These are phyloP conservation scores for Drosophila punjabiensis DNA, from an alignment of 1,140 invertebrate species.

Conservation along the genomic window DNA sequence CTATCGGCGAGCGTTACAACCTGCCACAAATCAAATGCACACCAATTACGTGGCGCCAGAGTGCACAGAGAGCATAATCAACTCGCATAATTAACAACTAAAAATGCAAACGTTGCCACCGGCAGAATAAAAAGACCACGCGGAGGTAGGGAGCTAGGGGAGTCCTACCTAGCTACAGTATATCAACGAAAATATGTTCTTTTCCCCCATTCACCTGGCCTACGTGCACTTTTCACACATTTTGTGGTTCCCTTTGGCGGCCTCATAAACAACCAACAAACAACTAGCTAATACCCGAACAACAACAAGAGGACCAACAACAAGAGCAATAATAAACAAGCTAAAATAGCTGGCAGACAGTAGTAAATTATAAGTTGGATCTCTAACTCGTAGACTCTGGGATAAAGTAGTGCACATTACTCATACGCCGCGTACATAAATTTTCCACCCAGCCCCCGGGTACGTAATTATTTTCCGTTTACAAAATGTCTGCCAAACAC, in stretches of 20 bases:
- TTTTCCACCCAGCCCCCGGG: conserved; percentile 59
- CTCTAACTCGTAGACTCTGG: conserved; percentile 56
- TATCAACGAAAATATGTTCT: conserved; percentile 77
- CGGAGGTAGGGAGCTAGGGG: neutral
- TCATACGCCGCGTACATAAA: conserved; percentile 78
- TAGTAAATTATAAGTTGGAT: conserved; percentile 80
- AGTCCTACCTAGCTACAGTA: conserved; percentile 12
- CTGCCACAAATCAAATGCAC: conserved; percentile 81
- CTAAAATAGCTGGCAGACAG: conserved; percentile 77
- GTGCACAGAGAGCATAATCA: conserved; percentile 79
- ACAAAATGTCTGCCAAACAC: conserved; percentile 73
- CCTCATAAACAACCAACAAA: conserved; percentile 66
- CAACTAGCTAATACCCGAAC: conserved; percentile 50
- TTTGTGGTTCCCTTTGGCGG: conserved; percentile 65
- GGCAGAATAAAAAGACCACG: conserved; percentile 35
- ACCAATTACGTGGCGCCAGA: conserved; percentile 81
- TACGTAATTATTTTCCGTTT: conserved; percentile 80
- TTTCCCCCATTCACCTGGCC: conserved; percentile 29
- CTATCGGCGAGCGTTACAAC: conserved; percentile 71
- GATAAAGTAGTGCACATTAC: conserved; percentile 76
- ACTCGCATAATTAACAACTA: conserved; percentile 83
- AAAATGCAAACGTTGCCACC: conserved; percentile 66
- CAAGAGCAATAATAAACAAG: conserved; percentile 60
- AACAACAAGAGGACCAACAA: conserved; percentile 37
- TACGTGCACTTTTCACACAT: conserved; percentile 79